A percentile compares a stretch with the other conserved stretches of the same genome.
Conservation (phyloP, 1,140 invertebrate species). For the Cotesia vestalis region DNA sequence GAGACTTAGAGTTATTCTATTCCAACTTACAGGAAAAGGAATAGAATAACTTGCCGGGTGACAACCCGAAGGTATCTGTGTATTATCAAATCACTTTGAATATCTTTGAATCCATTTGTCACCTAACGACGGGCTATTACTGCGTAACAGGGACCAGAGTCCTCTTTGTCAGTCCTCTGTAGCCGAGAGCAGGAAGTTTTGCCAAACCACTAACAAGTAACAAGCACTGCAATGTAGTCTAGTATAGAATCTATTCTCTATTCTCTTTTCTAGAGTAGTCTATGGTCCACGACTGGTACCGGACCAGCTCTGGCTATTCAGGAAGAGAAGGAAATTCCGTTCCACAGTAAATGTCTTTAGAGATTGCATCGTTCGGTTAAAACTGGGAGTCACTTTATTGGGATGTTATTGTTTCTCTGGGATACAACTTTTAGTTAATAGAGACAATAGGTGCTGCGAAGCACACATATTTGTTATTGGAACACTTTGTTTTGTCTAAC, state of each 20-base stretch:
- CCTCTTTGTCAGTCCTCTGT: background rate
- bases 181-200: too few species aligned
- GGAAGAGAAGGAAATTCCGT: slow-evolving; percentile 51
- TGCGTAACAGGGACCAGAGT: slow-evolving; percentile 25
- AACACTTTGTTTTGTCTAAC: too few species aligned
- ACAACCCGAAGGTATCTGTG: slow-evolving; percentile 45
- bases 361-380: slow-evolving; percentile 46
- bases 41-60: slow-evolving; percentile 26
- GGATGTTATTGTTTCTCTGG: too few species aligned
- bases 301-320: slow-evolving; percentile 53
- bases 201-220: too few species aligned
- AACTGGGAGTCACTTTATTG: slow-evolving; percentile 20
- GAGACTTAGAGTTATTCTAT: slow-evolving; percentile 31
- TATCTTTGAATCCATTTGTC: slow-evolving; percentile 61
- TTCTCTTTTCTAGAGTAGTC: background rate
- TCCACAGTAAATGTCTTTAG: slow-evolving; percentile 47
- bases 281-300: slow-evolving; percentile 44
- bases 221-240: too few species aligned
- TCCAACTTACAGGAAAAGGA: too few species aligned
- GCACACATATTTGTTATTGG: too few species aligned
- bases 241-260: background rate
- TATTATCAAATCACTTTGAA: slow-evolving; percentile 58
- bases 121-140: slow-evolving; percentile 33
- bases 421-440: too few species aligned
- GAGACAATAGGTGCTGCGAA: too few species aligned